A percentile compares a stretch with the other conserved stretches of the same genome.
phyloP scores from a whole-genome alignment of 2,113 vertebrate species.

The Indicator indicator region DNA sequence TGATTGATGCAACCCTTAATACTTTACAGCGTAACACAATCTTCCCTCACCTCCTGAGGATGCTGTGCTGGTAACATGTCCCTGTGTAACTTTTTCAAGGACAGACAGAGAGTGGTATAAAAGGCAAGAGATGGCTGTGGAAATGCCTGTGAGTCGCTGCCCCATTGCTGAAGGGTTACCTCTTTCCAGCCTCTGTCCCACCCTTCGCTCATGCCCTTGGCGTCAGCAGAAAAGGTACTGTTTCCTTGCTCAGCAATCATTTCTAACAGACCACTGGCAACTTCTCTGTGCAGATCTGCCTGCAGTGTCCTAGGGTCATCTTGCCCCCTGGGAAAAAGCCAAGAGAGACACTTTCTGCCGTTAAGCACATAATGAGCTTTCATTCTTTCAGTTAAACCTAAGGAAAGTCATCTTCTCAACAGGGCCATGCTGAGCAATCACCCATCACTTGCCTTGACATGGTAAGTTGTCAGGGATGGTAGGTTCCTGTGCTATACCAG shows the following conservation, averaged over 20 bases:
- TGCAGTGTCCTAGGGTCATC: constrained; percentile 26
- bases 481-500: not conserved
- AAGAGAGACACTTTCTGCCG: not conserved
- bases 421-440: not conserved
- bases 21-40: constrained; percentile 59
- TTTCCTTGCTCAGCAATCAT: constrained; percentile 45
- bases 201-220: not conserved
- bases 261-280: constrained; percentile 1
- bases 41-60: constrained; percentile 55
- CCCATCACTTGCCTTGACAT: not conserved
- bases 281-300: not conserved
- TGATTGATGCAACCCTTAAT: constrained; percentile 66
- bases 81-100: constrained; percentile 54
- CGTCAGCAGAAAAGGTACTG: constrained; percentile 20
- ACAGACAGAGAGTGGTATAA: not conserved
- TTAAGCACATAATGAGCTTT: not conserved
- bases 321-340: constrained; percentile 28
- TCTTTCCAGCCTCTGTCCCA: constrained; percentile 9
- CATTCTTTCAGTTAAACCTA: not conserved
- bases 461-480: not conserved
- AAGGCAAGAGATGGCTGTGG: not conserved
- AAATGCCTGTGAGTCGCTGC: not conserved
- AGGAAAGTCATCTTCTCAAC: not conserved
- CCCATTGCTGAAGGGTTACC: not conserved
- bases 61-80: constrained; percentile 1